Evolutionary conservation across 2,888 invertebrate species (phyloP), one percentile per base, ranked within the genome.

Genomic region (Torymus tubicola): DNA sequence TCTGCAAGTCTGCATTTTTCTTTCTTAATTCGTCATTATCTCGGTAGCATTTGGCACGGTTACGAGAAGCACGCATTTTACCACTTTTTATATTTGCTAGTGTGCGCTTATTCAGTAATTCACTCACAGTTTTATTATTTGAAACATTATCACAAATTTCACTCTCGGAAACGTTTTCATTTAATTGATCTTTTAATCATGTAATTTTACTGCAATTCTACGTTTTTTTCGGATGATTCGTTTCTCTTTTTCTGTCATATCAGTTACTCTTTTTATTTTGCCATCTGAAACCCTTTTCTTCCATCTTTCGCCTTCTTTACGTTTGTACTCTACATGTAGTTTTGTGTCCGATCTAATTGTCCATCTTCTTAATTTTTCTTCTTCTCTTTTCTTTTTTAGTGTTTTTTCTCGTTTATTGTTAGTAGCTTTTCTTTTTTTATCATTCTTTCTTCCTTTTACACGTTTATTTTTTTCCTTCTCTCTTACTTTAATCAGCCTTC

Each of bases 61-160:
- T 58, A 58, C 58, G 58, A 58, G 13, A 14, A 58, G 58, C 58
- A 58, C 58, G 58, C 58, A 58, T 58, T 58, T 58, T 58, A 58
- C n/a, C 58, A 58, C 3, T 58, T n/a, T 58, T 58, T 2, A 58
- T 58, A 58, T 58, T 58, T 58, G 58, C 10, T 16, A n/a, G 5
- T 16, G 2, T 58, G 58, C n/a, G 58, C n/a, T 58, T 58, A n/a
- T 58, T 58, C 16, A 10, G 8, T 16, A 58, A 2, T n/a, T 16
- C n/a, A 14, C 13, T 16, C 2, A n/a, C 16, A 58, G n/a, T 58
- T 58, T 58, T 58, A 58, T 58, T 58, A 58, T 2, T 58, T 58
- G 16, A 14, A 58, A 58, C n/a, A 58, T 16, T 58, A 24, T 24
- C 24, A 24, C 24, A 24, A 16, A 58, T 58, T 8, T 58, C 58